These are phyloP conservation scores for Dryomyza anilis DNA, from an alignment of 2,888 invertebrate species.

Conservation along the genomic window DNA sequence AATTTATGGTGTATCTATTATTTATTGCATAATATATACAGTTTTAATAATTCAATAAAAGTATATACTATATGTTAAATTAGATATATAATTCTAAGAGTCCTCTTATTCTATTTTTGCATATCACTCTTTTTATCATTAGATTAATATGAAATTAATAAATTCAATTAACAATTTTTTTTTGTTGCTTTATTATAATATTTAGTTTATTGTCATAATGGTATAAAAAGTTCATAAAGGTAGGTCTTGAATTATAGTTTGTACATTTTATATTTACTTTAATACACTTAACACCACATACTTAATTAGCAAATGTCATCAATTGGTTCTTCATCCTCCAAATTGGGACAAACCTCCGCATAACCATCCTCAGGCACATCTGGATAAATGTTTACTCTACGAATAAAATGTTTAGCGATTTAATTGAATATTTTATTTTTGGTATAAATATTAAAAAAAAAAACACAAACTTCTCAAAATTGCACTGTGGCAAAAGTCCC, in stretches of 20 bases:
- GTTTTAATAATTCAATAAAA: too few species aligned
- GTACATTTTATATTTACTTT: neutral
- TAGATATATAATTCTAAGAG: too few species aligned
- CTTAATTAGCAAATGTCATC: conserved; percentile 55
- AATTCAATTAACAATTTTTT: neutral
- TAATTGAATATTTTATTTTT: too few species aligned
- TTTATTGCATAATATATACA: too few species aligned
- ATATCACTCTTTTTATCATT: too few species aligned
- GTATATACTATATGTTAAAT: too few species aligned
- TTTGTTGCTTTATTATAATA: neutral
- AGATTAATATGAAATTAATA: too few species aligned
- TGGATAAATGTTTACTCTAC: conserved; percentile 51
- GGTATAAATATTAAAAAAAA: too few species aligned
- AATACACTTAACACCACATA: neutral
- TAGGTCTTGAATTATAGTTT: neutral
- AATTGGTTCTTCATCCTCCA: conserved; percentile 54
- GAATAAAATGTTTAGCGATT: neutral
- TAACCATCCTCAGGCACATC: conserved; percentile 54
- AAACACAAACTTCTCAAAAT: conserved; percentile 54
- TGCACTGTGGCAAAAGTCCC: conserved; percentile 56
- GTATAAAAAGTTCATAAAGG: conserved; percentile 13
- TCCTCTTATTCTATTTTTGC: too few species aligned
- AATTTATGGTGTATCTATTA: too few species aligned
- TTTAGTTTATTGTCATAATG: conserved; percentile 10
- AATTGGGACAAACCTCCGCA: conserved; percentile 48